Evolutionary conservation across 2,113 vertebrate genomes (phyloP).

Genomic region (Grus americana): DNA sequence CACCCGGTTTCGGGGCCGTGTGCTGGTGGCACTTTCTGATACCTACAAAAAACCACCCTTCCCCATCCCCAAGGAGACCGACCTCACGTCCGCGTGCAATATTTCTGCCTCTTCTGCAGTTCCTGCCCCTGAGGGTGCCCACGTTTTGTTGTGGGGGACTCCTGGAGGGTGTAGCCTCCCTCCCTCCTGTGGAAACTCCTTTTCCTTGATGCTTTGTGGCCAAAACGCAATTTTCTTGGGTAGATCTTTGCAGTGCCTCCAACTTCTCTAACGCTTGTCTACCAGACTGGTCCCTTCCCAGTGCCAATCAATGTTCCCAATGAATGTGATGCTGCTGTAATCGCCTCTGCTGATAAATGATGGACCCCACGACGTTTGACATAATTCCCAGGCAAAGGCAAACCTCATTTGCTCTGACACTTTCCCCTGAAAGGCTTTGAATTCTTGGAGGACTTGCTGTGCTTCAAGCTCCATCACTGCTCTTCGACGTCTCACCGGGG

Average conservation of each 20-base stretch:
- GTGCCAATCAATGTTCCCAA: not conserved
- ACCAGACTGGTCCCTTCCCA: not conserved
- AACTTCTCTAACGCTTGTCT: not conserved
- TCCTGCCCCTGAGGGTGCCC: not conserved
- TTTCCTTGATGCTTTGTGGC: not conserved
- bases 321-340: slow-evolving; percentile 16
- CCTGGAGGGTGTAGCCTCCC: not conserved
- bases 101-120: not conserved
- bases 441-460: not conserved
- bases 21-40: not conserved
- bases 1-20: not conserved
- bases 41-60: not conserved
- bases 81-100: not conserved
- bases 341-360: not conserved
- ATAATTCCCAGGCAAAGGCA: not conserved
- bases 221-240: not conserved
- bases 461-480: not conserved
- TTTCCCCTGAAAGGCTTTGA: slow-evolving; percentile 28
- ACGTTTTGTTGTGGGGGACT: not conserved
- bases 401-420: not conserved
- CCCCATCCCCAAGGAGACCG: not conserved
- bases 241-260: not conserved
- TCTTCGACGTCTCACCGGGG: rapidly evolving
- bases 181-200: not conserved
- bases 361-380: not conserved